Conservation (phyloP, 2,113 vertebrate species). For the Sinocyclocheilus maitianheensis region DNA sequence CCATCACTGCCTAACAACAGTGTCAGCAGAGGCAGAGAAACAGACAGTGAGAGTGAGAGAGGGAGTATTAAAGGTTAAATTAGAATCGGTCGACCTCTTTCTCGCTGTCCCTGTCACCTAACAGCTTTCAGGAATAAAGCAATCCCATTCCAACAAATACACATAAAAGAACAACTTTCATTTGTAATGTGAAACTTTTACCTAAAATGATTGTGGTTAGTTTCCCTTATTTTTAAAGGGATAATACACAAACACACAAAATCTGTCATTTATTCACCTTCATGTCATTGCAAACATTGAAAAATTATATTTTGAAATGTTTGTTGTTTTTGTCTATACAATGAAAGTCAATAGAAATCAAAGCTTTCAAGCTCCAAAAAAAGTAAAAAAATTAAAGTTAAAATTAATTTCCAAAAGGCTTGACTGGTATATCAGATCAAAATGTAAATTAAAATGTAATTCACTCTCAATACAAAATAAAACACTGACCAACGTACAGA, state of each 20-base stretch:
- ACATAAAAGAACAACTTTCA: background rate
- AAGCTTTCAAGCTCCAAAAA: background rate
- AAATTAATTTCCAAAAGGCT: background rate
- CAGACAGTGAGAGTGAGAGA: background rate
- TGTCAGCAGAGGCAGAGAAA: background rate
- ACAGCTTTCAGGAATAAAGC: constrained; percentile 4
- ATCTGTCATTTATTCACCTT: no score
- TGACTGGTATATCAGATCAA: background rate
- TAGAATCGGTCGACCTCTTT: background rate
- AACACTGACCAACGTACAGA: background rate
- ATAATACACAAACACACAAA: background rate
- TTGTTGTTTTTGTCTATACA: background rate
- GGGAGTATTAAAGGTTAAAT: constrained; percentile 2
- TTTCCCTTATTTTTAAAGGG: no score
- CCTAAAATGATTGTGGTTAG: background rate
- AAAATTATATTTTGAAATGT: no score
- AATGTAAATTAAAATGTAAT: background rate
- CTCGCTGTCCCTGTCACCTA: background rate
- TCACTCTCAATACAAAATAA: background rate
- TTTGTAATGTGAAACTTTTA: background rate
- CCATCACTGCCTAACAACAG: constrained; percentile 39
- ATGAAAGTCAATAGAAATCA: background rate
- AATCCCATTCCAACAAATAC: background rate
- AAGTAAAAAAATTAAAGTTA: no score
- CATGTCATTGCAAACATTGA: no score